Evolutionary conservation across 2,797 vertebrate genomes (phyloP), one percentile per base, ranked within the genome.

Genomic region (Hoplostethus mediterraneus): DNA sequence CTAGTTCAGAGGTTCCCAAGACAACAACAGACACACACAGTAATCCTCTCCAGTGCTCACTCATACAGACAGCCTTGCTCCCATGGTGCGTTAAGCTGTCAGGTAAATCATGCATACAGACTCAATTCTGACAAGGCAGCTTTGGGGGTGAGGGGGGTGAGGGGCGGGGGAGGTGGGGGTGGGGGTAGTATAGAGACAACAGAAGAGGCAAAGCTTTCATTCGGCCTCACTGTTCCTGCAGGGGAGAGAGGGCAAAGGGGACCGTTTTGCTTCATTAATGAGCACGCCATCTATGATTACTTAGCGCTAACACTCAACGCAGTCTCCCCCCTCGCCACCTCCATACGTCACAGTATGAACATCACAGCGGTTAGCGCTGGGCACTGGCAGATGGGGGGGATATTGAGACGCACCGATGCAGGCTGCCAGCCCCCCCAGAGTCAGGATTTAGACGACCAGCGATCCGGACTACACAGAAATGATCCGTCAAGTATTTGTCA

Each of bases 71-170:
- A 16, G 62, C 17, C 49, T 17, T 38, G 36, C 45, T 67, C 16
- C 42, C 42, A 28, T 12, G 58, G 13, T 57, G 58, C 63, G 49
- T 55, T 17, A 60, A 64, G 52, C 63, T 10, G 4, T 68, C 67
- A 65, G 54, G 14, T 33, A 64, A 69, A 72, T 52, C 52, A 54
- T 55, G 51, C 63, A 30, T 66, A 44, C 38, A 38, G 2, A 58
- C 55, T 17, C 30, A 2, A 14, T 21, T 28, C 45, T 67, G 56
- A 70, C 42, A 49, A 48, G 67, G 28, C 10, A 7, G 63, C 3
- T 2, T 44, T 1, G 30, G 17, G 21, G 21, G 21, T 21, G 21
- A 21, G 21, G 21, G 21, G 21, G 42, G 54, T 31, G 17, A 13
- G 45, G 28, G 45, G 12, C 5, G 31, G 33, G 14, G 17, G 25